phyloP scores from a whole-genome alignment of 2,113 vertebrate species.

The Xiphias gladius region DNA sequence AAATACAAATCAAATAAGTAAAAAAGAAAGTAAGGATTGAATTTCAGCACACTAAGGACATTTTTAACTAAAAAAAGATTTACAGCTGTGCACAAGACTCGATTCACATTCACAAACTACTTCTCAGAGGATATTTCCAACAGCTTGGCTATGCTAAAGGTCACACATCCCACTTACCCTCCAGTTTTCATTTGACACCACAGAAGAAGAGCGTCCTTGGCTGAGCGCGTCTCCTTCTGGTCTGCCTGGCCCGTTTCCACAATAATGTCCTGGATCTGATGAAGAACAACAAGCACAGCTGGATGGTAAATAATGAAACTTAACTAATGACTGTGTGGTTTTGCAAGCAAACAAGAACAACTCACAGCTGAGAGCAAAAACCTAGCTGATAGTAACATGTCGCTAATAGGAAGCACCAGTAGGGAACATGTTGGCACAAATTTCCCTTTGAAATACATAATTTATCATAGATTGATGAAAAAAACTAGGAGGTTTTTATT shows the following conservation, averaged over 20 bases:
- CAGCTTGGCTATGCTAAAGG: conserved; percentile 47
- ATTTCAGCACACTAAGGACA: not conserved
- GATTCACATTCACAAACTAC: not conserved
- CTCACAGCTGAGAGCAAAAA: conserved; percentile 10
- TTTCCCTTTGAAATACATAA: conserved; percentile 31
- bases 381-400: conserved; percentile 6
- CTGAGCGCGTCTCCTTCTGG: conserved; percentile 85
- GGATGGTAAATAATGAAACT: conserved; percentile 60
- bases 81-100: conserved; percentile 14
- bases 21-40: not conserved
- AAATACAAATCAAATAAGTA: too few relatives aligned
- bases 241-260: conserved; percentile 85
- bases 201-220: conserved; percentile 87
- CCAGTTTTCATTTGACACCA: conserved; percentile 89
- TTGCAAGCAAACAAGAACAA: conserved; percentile 36
- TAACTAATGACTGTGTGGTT: conserved; percentile 47
- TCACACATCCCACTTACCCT: conserved; percentile 74
- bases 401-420: conserved; percentile 9
- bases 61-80: not conserved
- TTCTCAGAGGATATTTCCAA: conserved; percentile 34
- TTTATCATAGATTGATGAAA: conserved; percentile 15
- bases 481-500: not conserved
- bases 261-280: conserved; percentile 87
- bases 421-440: conserved; percentile 43
- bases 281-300: conserved; percentile 47